Percentiles rank a stretch among this genome's conserved stretches.
These are phyloP conservation scores for Cerceris ruficornis DNA, from an alignment of 2,888 invertebrate species.

Conservation along the genomic window DNA sequence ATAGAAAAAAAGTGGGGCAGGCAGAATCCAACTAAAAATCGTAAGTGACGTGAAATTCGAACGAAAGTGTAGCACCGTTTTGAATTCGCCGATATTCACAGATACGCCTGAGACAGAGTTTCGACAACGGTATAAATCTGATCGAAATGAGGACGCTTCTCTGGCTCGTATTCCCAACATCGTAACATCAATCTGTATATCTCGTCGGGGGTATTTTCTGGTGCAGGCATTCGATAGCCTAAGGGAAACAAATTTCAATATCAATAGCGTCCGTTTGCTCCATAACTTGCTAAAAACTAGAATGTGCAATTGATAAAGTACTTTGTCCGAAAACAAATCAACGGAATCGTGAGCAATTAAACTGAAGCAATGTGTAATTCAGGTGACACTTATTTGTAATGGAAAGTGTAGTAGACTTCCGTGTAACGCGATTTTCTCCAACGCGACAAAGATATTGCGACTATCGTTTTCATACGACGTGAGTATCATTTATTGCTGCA, in stretches of 20 bases:
- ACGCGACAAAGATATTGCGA: too few relatives aligned
- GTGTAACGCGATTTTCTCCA: too few relatives aligned
- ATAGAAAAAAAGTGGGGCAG: background rate
- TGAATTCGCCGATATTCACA: constrained; percentile 41
- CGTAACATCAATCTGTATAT: constrained; percentile 95
- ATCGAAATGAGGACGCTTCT: constrained; percentile 95
- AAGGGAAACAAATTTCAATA: constrained; percentile 45
- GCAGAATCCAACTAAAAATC: constrained; percentile 3
- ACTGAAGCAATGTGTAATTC: background rate
- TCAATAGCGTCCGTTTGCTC: background rate
- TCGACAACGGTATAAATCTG: constrained; percentile 92
- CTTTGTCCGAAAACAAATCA: too few relatives aligned
- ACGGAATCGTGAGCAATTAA: background rate
- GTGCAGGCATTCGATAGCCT: constrained; percentile 97
- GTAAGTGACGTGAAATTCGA: constrained; percentile 15
- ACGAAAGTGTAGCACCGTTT: constrained; percentile 32
- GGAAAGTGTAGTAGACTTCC: too few relatives aligned
- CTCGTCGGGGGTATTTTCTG: constrained; percentile 93
- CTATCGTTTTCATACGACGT: too few relatives aligned
- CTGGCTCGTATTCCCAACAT: constrained; percentile 97
- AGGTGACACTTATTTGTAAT: too few relatives aligned
- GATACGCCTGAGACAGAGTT: constrained; percentile 82
- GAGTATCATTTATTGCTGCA: too few relatives aligned
- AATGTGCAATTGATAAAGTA: too few relatives aligned
- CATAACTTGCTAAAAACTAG: too few relatives aligned